phyloP scores from a whole-genome alignment of 1,140 invertebrate genomes.

The Augochlora pura region DNA sequence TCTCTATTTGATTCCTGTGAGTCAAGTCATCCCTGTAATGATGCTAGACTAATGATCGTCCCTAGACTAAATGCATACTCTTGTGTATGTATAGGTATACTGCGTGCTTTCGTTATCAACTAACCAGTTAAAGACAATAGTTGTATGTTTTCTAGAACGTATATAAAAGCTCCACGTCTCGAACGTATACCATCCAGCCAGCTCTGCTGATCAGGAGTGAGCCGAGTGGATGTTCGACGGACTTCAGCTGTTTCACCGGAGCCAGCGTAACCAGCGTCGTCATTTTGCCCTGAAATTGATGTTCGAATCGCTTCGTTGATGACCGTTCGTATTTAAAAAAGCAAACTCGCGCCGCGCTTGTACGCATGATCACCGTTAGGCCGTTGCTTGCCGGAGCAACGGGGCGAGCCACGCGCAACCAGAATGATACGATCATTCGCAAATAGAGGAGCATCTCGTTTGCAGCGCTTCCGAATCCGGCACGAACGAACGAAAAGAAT shows the following conservation, averaged over 20 bases:
- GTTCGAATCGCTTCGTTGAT: conserved; percentile 30
- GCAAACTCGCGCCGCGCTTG: not conserved
- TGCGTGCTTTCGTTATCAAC: too few species aligned
- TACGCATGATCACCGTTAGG: not conserved
- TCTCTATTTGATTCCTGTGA: too few species aligned
- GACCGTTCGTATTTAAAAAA: not conserved
- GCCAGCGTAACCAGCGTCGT: not conserved
- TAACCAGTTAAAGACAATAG: not conserved
- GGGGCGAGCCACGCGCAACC: not conserved
- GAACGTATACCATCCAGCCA: conserved; percentile 72
- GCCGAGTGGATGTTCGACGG: not conserved
- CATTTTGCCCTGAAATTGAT: not conserved
- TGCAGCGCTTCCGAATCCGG: not conserved
- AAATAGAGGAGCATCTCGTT: too few species aligned
- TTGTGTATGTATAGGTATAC: too few species aligned
- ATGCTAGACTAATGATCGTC: too few species aligned
- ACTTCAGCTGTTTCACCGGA: not conserved
- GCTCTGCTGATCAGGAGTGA: conserved; percentile 61
- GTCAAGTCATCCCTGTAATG: too few species aligned
- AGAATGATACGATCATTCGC: too few species aligned
- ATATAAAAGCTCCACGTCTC: conserved; percentile 66
- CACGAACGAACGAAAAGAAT: conserved; percentile 6
- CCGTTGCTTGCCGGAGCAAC: too few species aligned
- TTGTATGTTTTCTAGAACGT: conserved; percentile 67
- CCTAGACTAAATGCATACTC: too few species aligned